Evolutionary conservation across 2,888 invertebrate genomes (phyloP), one percentile per base, ranked within the genome.

Genomic region (Hedya salicella): DNA sequence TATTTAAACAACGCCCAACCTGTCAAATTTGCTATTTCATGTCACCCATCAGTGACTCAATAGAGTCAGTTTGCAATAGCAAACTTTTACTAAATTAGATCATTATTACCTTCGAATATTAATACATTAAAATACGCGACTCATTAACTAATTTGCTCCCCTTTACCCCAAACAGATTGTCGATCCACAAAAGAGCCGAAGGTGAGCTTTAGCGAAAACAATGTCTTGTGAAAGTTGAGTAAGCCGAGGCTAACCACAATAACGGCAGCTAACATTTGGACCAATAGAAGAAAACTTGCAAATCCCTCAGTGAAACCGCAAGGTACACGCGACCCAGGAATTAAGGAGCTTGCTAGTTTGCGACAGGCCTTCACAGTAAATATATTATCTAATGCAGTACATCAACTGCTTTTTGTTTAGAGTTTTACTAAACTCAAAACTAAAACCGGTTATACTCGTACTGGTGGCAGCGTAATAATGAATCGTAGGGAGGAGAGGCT

Each of bases 241-340:
- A 80, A 78, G 79, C 76, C 77, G 70, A 56, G 69, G 71, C 72
- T 73, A 74, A 74, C 76, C 70, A 66, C 70, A 69, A 70, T 79
- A 78, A 81, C 80, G 78, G 82, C 82, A 87, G 84, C 86, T 83
- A 84, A 82, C 83, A 80, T 86, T 85, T 79, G 81, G 79, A 77
- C 83, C 85, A 83, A 88, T 87, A 85, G 82, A 84, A 86, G 86
- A 86, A 86, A 89, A 89, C 88, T 90, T 88, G 80, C 83, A 87
- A 90, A 89, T 89, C 89, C 86, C 78, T 74, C 73, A 73, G 78
- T 76, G 79, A 72, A 80, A 87, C 88, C 87, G 78, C 88, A 86
- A 83, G 81, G 82, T 80, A 83, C 83, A 86, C 78, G 82, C 82
- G 79, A 83, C 76, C 77, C 62, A 68, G 74, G 78, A 75, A 74